These are phyloP conservation scores for Argentina silus DNA, from an alignment of 2,797 vertebrate species.

Conservation along the genomic window DNA sequence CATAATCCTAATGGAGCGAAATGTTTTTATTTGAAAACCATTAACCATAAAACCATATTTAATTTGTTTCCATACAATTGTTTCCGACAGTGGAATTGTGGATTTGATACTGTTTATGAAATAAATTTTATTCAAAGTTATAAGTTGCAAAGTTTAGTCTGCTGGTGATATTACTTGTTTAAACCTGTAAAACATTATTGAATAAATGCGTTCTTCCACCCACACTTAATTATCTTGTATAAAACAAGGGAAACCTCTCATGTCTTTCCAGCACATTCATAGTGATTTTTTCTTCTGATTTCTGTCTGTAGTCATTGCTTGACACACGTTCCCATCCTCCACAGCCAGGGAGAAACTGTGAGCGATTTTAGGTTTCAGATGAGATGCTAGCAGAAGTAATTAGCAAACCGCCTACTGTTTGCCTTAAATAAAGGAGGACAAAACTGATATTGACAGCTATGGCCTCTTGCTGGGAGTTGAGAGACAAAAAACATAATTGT, in stretches of 20 bases:
- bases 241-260: too few species aligned
- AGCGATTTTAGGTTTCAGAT: slow-evolving; percentile 4
- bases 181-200: too few species aligned
- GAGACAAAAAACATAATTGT: slow-evolving; percentile 14
- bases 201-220: too few species aligned
- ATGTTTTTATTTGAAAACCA: slow-evolving; percentile 26
- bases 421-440: slow-evolving; percentile 16
- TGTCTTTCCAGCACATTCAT: neutral
- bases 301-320: neutral
- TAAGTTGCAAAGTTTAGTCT: too few species aligned
- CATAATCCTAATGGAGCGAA: slow-evolving; percentile 32
- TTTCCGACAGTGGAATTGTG: too few species aligned
- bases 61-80: too few species aligned
- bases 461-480: slow-evolving; percentile 8
- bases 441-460: slow-evolving; percentile 14
- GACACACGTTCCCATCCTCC: neutral
- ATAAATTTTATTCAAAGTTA: too few species aligned
- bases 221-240: too few species aligned
- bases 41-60: slow-evolving; percentile 14
- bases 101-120: too few species aligned
- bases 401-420: slow-evolving; percentile 10
- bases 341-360: neutral
- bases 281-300: neutral
- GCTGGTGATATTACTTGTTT: too few species aligned
- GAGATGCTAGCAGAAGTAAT: slow-evolving; percentile 8